Conservation (phyloP, 2,888 invertebrate species). For the Chesias legatella region DNA sequence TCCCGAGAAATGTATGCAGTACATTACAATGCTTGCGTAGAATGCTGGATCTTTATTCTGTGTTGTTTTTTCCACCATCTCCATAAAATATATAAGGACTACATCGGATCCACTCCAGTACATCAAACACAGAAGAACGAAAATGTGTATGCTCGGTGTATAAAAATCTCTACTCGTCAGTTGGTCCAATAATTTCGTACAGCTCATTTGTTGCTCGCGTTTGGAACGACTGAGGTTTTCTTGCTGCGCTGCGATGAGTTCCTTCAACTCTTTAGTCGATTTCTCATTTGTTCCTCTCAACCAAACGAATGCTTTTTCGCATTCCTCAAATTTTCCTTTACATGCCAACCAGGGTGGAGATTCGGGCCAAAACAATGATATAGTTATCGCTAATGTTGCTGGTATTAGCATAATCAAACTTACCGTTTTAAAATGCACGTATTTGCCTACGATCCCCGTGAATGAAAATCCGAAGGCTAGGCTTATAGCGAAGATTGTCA, state of each 20-base stretch:
- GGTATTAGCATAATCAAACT: conserved; percentile 20
- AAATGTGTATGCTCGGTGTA: conserved; percentile 10
- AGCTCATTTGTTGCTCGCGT: not conserved
- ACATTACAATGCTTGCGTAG: conserved; percentile 6
- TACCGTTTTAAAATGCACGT: conserved; percentile 20
- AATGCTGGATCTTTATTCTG: conserved; percentile 5
- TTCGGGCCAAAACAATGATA: conserved; percentile 27
- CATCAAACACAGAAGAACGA: conserved; percentile 9
- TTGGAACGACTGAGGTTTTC: too few relatives aligned
- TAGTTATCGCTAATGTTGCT: conserved; percentile 7
- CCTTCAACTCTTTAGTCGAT: conserved; percentile 20
- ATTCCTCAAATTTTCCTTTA: conserved; percentile 25
- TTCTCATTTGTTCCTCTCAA: conserved; percentile 22
- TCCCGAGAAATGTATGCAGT: conserved; percentile 3
- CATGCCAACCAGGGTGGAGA: conserved; percentile 30
- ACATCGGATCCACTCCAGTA: conserved; percentile 15
- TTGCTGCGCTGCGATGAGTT: conserved; percentile 16
- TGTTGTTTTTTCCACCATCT: conserved; percentile 9
- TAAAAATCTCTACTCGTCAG: conserved; percentile 9
- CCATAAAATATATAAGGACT: conserved; percentile 11
- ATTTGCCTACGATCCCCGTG: conserved; percentile 19
- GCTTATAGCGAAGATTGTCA: conserved; percentile 15
- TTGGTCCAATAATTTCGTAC: not conserved
- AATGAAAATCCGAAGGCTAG: conserved; percentile 17
- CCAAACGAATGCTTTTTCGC: conserved; percentile 23